phyloP scores from a whole-genome alignment of 2,888 invertebrate genomes.

The Sphaerophoria taeniata region DNA sequence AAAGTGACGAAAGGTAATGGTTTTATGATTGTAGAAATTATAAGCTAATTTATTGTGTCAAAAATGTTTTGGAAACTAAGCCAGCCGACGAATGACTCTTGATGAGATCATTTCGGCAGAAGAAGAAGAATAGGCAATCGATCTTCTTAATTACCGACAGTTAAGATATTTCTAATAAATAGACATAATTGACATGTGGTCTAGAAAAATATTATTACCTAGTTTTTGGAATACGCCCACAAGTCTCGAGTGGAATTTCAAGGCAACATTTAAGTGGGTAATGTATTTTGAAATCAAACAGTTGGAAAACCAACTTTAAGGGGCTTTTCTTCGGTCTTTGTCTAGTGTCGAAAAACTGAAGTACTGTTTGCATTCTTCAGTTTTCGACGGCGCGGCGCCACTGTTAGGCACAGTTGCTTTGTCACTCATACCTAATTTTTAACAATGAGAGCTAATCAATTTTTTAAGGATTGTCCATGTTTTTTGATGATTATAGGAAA shows the following conservation, averaged over 20 bases:
- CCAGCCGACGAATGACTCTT: background rate
- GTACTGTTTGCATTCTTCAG: no score
- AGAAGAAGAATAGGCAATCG: background rate
- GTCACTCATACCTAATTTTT: background rate
- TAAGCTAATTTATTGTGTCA: slow-evolving; percentile 19
- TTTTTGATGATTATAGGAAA: no score
- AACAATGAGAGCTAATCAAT: background rate
- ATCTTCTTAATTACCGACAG: background rate
- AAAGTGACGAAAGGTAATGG: slow-evolving; percentile 57
- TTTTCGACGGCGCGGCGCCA: no score
- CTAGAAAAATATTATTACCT: slow-evolving; percentile 18
- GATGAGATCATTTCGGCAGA: background rate
- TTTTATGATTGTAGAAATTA: slow-evolving; percentile 2
- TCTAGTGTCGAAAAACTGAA: no score
- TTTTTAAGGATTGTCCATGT: background rate
- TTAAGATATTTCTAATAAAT: slow-evolving; percentile 12
- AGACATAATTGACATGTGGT: slow-evolving; percentile 10
- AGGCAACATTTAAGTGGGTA: slow-evolving; percentile 22
- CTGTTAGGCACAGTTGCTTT: background rate
- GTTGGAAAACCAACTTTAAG: background rate
- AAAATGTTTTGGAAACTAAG: slow-evolving; percentile 7
- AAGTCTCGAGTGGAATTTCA: slow-evolving; percentile 30
- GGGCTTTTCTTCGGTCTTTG: background rate
- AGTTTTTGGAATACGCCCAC: background rate
- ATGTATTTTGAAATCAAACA: slow-evolving; percentile 2